Base-by-base conservation (phyloP, 2,797 vertebrate genomes). In the Hydrophis major region DNA sequence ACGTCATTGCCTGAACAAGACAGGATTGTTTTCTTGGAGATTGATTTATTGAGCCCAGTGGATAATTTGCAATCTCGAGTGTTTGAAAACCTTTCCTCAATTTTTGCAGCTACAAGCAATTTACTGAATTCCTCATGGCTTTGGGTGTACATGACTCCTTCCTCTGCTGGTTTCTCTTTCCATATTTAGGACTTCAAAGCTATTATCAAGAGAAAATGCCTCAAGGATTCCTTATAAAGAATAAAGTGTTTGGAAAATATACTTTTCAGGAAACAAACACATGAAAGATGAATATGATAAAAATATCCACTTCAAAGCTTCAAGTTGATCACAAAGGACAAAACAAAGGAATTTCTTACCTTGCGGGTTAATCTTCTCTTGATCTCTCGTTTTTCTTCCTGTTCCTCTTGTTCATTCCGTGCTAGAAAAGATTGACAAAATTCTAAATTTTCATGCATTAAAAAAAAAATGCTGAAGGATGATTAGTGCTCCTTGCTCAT, bases 311-410 rank as follows among this genome's bases (percentile, higher is more conserved):
- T 22, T 89, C 37, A 91, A 90, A 90, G 50, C 90, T n/a, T 91
- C 28, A 86, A 66, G 32, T 14, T 47, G 53, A 60, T 5, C 28
- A 25, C 11, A 0, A 27, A 90, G 8, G 22, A 4, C 25, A 78
- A 60, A 94, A 90, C 55, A 86, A 94, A 94, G 90, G 83, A 88
- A n/a, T 37, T 83, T 55, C 98, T 98, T 96, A 99, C 99, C 98
- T 99, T 99, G 87, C 99, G 98, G 27, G 99, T 98, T 95, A 99
- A 98, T 96, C 99, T 97, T 92, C 99, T 98, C 96, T 99, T 99
- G 95, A 99, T 98, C 97, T 99, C 99, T 96, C 99, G 97, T 96
- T 99, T 99, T 97, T 99, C 99, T 96, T 99, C 99, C 96, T 99
- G 98, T 89, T 99, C 99, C 95, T 99, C 99, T 95, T 99, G 99